Conservation (phyloP, 2,888 invertebrate species). For the Prenolepis imparis region DNA sequence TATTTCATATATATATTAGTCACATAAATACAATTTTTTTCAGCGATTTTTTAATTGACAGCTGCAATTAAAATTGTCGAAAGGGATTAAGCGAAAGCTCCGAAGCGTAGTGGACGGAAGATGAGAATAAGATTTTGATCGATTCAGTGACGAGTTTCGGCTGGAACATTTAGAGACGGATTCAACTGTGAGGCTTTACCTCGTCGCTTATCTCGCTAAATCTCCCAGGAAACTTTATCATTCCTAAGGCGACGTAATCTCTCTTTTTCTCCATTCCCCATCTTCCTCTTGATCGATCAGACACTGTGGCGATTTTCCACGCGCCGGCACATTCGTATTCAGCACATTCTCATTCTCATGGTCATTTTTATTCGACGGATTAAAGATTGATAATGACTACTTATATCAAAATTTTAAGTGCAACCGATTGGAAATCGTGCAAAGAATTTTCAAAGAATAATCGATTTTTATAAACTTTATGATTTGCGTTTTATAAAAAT, state of each 20-base stretch:
- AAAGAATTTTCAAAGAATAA: slow-evolving; percentile 16
- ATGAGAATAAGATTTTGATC: slow-evolving; percentile 58
- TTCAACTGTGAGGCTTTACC: slow-evolving; percentile 51
- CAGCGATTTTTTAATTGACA: background rate
- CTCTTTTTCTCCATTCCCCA: slow-evolving; percentile 51
- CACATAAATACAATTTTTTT: background rate
- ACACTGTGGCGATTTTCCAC: slow-evolving; percentile 45
- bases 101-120: slow-evolving; percentile 31
- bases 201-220: slow-evolving; percentile 55
- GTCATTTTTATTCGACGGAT: slow-evolving; percentile 50
- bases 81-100: slow-evolving; percentile 36
- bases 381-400: slow-evolving; percentile 60
- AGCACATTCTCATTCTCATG: slow-evolving; percentile 23
- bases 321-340: slow-evolving; percentile 32
- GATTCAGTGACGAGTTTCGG: slow-evolving; percentile 37
- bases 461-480: background rate
- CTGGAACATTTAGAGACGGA: slow-evolving; percentile 40
- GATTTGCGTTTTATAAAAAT: background rate
- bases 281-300: slow-evolving; percentile 53
- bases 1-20: slow-evolving; percentile 8
- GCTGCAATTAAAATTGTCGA: slow-evolving; percentile 51
- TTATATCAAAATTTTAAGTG: slow-evolving; percentile 68
- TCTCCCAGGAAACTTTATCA: slow-evolving; percentile 60
- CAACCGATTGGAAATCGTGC: slow-evolving; percentile 43
- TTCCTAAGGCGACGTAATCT: slow-evolving; percentile 58